Evolutionary conservation across 2,797 vertebrate genomes (phyloP).

Genomic region (Leptatherina wallacei): DNA sequence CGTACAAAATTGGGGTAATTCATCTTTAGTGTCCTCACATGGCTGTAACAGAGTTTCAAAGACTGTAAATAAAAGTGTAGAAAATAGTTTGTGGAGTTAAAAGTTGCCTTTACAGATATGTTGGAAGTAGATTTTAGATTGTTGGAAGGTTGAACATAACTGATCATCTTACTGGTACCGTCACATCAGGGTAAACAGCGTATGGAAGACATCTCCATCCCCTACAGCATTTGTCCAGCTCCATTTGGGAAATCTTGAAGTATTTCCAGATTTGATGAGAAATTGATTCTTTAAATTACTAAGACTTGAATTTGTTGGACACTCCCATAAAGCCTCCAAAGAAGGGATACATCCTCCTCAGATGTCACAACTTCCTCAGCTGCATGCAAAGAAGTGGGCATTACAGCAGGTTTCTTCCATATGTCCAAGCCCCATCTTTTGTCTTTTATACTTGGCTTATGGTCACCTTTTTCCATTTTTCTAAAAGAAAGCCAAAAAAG

Average conservation of each 20-base stretch:
- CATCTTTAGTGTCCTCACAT: not conserved
- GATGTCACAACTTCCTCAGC: not conserved
- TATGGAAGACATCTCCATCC: not conserved
- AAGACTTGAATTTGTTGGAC: not conserved
- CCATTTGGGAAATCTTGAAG: not conserved
- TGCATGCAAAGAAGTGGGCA: not conserved
- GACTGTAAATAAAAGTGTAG: not conserved
- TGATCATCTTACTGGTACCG: too few relatives aligned
- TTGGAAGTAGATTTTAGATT: too few relatives aligned
- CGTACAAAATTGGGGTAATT: not conserved
- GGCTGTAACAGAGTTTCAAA: not conserved
- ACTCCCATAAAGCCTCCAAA: not conserved
- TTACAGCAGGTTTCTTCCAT: not conserved
- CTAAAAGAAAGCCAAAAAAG: too few relatives aligned
- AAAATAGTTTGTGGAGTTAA: not conserved
- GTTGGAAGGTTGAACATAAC: too few relatives aligned
- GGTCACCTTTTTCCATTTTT: too few relatives aligned
- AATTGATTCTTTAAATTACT: not conserved
- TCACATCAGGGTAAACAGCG: not conserved
- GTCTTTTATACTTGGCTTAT: not conserved
- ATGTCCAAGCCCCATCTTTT: not conserved
- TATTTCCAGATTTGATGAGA: not conserved
- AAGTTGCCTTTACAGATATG: not conserved
- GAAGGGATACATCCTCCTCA: not conserved
- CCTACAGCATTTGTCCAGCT: not conserved